Evolutionary conservation across 2,113 vertebrate species (phyloP).

Genomic region (Spizaetus ornatus): DNA sequence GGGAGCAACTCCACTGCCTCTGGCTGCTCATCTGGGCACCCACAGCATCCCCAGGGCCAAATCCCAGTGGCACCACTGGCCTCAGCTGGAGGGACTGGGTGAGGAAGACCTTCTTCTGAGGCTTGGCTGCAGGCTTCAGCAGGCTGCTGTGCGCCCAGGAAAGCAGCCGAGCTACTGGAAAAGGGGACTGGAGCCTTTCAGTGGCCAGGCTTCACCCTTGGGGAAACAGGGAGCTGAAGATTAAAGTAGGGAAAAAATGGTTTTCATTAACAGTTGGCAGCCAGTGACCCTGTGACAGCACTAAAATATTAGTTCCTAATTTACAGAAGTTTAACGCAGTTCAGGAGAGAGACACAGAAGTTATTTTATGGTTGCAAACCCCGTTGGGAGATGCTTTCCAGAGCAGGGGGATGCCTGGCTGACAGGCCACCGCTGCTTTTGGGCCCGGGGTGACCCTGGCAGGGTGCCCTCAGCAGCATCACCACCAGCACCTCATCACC

Average conservation of each 20-base stretch:
- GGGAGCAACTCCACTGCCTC: neutral
- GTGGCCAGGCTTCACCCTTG: neutral
- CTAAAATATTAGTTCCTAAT: neutral
- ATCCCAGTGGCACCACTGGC: neutral
- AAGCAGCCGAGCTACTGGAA: neutral
- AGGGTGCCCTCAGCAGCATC: neutral
- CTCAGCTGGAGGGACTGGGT: accelerated
- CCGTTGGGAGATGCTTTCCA: neutral
- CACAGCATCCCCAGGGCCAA: neutral
- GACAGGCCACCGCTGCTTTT: neutral
- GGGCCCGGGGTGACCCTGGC: neutral
- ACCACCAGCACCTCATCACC: neutral
- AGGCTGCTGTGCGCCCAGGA: neutral
- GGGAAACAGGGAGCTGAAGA: neutral
- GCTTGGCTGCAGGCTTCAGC: neutral
- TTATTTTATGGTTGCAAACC: neutral
- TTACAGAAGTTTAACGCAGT: neutral
- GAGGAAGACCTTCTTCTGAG: neutral
- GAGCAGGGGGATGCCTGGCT: neutral
- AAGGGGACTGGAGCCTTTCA: neutral
- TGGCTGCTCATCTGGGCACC: neutral
- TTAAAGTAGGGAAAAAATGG: accelerated
- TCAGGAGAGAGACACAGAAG: neutral
- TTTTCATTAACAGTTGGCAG: neutral
- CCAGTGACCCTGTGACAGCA: neutral